Evolutionary conservation across 2,888 invertebrate species (phyloP), one percentile per base, ranked within the genome.

Genomic region (Agriopis leucophaearia): DNA sequence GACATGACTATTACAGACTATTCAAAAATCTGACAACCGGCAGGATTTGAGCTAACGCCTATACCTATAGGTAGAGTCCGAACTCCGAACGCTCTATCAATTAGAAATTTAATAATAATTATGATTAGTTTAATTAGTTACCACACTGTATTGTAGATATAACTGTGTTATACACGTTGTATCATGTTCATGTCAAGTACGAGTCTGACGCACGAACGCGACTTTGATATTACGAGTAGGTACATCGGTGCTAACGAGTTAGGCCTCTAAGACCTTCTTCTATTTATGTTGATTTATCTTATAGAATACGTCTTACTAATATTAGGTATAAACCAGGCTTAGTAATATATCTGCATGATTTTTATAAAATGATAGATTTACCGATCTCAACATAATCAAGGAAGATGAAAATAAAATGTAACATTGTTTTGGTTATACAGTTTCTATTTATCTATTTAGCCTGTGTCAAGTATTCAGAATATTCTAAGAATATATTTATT

Each of bases 161-260:
- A 15, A 7, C n/a, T 55, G 40, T 13, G 3, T 5, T 42, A 40
- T 40, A 51, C n/a, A 40, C 1, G 13, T 73, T 76, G 64, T 76
- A 74, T 75, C 74, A 73, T 82, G 80, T 84, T 75, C 74, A 73
- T 82, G 80, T 84, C 86, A 87, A 87, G 87, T 77, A 74, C 85
- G 64, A 36, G 62, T 63, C 70, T 87, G 87, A 87, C 87, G 87
- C 87, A 85, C 82, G 72, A 13, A 52, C 18, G 59, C 57, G 79
- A 66, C 81, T 81, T 81, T 81, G 80, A 81, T 75, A 74, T 74
- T 79, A n/a, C n/a, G n/a, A n/a, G n/a, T n/a, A n/a, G n/a, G n/a
- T n/a, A 76, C 76, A 78, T 78, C 78, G n/a, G n/a, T 81, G 81
- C 78, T 79, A 76, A 81, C 71, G 68, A 74, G 63, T 73, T 59